Evolutionary conservation across 2,888 invertebrate species (phyloP).

Genomic region (Limnephilus auricula): DNA sequence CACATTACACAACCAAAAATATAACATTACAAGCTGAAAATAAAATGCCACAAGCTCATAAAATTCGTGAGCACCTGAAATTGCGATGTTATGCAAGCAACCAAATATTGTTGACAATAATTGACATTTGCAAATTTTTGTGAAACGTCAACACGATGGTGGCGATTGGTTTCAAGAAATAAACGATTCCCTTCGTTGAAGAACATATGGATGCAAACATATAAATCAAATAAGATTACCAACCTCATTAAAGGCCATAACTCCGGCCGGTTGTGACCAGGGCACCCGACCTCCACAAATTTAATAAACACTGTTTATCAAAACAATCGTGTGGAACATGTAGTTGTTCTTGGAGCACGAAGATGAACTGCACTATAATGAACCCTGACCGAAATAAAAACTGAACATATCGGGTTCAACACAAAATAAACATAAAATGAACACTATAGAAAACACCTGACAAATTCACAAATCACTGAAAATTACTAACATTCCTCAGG

Average conservation of each 20-base stretch:
- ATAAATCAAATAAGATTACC: slow-evolving; percentile 69
- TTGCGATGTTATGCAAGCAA: slow-evolving; percentile 2
- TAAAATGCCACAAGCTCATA: not conserved
- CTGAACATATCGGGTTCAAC: slow-evolving; percentile 57
- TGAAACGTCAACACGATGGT: slow-evolving; percentile 22
- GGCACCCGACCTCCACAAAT: slow-evolving; percentile 76
- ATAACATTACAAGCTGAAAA: not conserved
- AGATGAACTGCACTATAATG: slow-evolving; percentile 53
- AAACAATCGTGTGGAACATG: slow-evolving; percentile 72
- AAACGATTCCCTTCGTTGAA: not conserved
- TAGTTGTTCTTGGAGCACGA: slow-evolving; percentile 58
- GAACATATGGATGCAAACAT: not conserved
- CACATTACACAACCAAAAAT: not conserved
- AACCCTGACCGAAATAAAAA: slow-evolving; percentile 47
- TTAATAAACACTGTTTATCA: slow-evolving; percentile 74
- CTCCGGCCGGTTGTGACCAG: slow-evolving; percentile 78
- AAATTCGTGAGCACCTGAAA: not conserved
- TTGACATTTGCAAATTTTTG: slow-evolving; percentile 40
- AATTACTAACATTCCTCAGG: slow-evolving; percentile 82
- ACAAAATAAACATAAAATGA: slow-evolving; percentile 61
- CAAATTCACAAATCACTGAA: slow-evolving; percentile 80
- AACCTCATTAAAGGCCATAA: slow-evolving; percentile 89
- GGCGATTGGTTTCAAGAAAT: not conserved
- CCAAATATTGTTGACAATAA: slow-evolving; percentile 33
- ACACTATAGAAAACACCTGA: slow-evolving; percentile 78